A percentile compares a stretch with the other conserved stretches of the same genome.
These are phyloP conservation scores for Adineta ricciae DNA, from an alignment of 2,888 invertebrate genomes.

Conservation along the genomic window DNA sequence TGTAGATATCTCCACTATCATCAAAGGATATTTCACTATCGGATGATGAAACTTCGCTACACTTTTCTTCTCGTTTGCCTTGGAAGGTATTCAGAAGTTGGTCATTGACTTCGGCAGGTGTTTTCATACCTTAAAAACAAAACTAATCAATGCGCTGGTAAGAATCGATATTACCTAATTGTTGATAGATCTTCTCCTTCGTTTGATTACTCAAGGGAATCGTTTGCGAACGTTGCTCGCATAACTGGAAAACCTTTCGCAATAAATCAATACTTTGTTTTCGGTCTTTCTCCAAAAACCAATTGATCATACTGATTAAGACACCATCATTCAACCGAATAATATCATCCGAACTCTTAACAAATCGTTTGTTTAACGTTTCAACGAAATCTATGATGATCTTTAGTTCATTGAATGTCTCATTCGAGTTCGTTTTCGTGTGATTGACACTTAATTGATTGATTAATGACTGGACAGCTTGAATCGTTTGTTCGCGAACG, in stretches of 20 bases:
- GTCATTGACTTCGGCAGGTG: neutral
- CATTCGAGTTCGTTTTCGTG: neutral
- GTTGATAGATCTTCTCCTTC: neutral
- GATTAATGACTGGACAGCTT: neutral
- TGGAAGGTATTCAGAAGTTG: neutral
- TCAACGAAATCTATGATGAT: neutral
- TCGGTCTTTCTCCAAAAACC: neutral
- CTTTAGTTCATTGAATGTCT: neutral
- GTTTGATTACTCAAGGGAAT: neutral
- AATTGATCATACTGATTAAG: neutral
- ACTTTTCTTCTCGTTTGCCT: neutral
- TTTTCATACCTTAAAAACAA: neutral
- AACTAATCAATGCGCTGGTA: no score
- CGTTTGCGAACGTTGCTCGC: neutral
- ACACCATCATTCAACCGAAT: neutral
- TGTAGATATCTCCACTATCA: neutral
- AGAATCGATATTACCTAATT: neutral
- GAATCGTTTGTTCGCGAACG: neutral
- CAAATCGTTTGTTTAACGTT: neutral
- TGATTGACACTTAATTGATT: neutral
- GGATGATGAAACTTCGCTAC: neutral
- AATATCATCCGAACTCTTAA: neutral
- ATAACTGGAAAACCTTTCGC: neutral
- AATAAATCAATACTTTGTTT: neutral
- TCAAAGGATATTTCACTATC: neutral